Base-by-base conservation (phyloP, 2,113 vertebrate species). In the Hyperopisus bebe region DNA sequence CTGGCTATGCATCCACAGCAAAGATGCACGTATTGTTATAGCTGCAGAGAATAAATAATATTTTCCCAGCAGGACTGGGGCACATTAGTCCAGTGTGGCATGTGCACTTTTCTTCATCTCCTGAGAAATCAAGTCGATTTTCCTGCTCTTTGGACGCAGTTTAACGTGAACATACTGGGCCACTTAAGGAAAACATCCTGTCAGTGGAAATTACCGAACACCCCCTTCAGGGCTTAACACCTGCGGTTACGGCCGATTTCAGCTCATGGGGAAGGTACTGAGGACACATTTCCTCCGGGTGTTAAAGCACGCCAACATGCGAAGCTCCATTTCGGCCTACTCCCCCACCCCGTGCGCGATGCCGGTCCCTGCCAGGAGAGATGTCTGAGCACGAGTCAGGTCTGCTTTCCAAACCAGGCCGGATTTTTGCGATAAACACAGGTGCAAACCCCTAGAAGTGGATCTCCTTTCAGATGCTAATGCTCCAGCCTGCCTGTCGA, bases 361-460 rank as follows among this genome's bases (percentile, higher is more conserved):
- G 35, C 31, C 5, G 5, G 3, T 83, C 17, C 95, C 96, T 96
- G 95, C 96, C 96, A 94, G 95, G 91, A 91, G 92, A 94, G 70
- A 92, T 93, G 92, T 93, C 93, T 95, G 93, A 95, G 93, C 94
- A 94, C 95, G 95, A 95, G 93, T 92, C 89, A 94, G 95, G 93
- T 92, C 93, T 95, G 92, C 92, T 96, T 95, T 95, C 94, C 94
- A 96, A 93, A 93, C 92, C 93, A 92, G 92, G 91, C 93, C 92
- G 91, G 93, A 93, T 94, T 88, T 94, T 94, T 94, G 50, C 93
- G 95, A 95, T 86, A 91, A 95, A 94, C 94, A 95, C 93, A 95
- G 94, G 95, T 94, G 93, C 48, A 95, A 95, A 93, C 92, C 94
- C 94, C 90, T 92, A 95, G 93, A 94, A 94, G 94, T 94, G 90